Base-by-base conservation (phyloP, 1,140 invertebrate species). In the Brachionus asplanchnoidis region DNA sequence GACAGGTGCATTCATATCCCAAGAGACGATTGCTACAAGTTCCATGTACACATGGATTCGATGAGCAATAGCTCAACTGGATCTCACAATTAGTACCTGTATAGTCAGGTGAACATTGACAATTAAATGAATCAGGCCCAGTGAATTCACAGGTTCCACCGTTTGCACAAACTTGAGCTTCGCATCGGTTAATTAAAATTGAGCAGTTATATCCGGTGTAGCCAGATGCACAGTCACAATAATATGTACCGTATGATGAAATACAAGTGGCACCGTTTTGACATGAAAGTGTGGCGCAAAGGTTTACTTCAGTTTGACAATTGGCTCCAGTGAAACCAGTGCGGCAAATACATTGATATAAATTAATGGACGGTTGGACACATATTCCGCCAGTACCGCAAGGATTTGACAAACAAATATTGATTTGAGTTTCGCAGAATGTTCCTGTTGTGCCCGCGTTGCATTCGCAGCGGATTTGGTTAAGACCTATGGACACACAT, bases 81-180 rank as follows among this genome's bases (percentile, higher is more conserved):
- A 28, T 28, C 28, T 28, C 28, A 28, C 28, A 28, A 28, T 28
- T 28, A 28, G n/a, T n/a, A n/a, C n/a, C n/a, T n/a, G 28, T 84
- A 66, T 73, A 75, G 5, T 42, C 83, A 36, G 66, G n/a, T 26
- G 68, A 42, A 44, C 83, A 84, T 36, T 11, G 17, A 20, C 68
- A 84, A 14, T 9, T 26, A 23, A 84, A 68, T 17, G 56, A 8
- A 40, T 36, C 82, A 17, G 79, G 79, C 36, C 79, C 79, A 60
- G 79, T 82, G 53, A 42, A 82, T 65, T 40, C 28, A 88, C 98
- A 99, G 82, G 94, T 94, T 0, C 95, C 97, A 23, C 94, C 94
- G 89, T 99, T 98, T 86, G 94, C 91, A 87, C 97, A 99, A 0
- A 97, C 95, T 85, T 93, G 92, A 26, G 91, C 92, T 5, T 92